phyloP scores from a whole-genome alignment of 2,113 vertebrate genomes.

The Recurvirostra avosetta region DNA sequence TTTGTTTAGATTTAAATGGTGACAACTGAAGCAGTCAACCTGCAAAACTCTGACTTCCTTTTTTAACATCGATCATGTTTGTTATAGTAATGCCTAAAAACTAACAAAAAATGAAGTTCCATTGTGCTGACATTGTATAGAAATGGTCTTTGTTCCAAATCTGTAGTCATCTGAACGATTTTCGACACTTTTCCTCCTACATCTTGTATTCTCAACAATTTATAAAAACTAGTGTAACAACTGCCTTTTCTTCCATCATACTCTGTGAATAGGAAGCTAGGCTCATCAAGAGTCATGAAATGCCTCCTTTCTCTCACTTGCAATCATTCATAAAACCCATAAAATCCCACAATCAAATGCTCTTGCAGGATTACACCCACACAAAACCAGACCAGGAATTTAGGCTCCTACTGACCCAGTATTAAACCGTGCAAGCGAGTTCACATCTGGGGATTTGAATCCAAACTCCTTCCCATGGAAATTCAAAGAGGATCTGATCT shows the following conservation, averaged over 20 bases:
- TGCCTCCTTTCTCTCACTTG: not conserved
- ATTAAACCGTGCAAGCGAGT: not conserved
- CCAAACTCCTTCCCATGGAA: not conserved
- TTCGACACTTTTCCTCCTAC: not conserved
- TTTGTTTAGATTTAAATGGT: not conserved
- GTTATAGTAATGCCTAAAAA: not conserved
- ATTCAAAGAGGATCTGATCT: slow-evolving; percentile 35
- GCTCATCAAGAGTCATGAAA: not conserved
- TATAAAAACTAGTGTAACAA: not conserved
- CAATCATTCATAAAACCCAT: slow-evolving; percentile 9
- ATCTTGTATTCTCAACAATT: not conserved
- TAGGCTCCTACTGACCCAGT: slow-evolving; percentile 20
- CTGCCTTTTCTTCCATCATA: not conserved
- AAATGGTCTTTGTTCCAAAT: not conserved
- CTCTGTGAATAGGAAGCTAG: not conserved
- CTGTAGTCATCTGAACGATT: not conserved
- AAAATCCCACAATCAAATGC: slow-evolving; percentile 11
- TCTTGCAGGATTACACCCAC: slow-evolving; percentile 19
- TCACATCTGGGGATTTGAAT: slow-evolving; percentile 33
- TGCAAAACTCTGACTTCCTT: not conserved
- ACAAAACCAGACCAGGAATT: not conserved
- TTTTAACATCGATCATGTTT: not conserved
- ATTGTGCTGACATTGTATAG: not conserved
- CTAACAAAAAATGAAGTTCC: not conserved
- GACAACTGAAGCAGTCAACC: not conserved